Percentiles rank a stretch among this genome's conserved stretches.
Conservation (phyloP, 2,113 vertebrate genomes). For the Phrynosoma blainvillii region DNA sequence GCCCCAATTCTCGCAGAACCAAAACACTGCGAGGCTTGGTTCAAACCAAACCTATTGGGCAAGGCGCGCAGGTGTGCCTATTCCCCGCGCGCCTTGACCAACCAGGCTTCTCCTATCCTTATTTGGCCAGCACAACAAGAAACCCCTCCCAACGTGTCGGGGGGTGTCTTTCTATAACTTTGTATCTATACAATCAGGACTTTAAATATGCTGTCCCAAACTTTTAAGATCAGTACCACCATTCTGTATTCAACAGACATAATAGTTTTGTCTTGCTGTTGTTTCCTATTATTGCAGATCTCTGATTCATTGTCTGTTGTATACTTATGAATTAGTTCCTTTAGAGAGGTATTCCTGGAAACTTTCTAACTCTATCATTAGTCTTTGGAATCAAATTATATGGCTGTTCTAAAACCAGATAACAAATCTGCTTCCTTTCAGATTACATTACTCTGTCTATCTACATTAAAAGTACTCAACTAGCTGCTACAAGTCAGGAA, state of each 20-base stretch:
- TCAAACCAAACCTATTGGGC: too few relatives aligned
- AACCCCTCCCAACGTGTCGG: too few relatives aligned
- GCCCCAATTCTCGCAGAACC: too few relatives aligned
- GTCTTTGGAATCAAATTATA: slow-evolving; percentile 1
- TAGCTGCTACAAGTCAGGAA: background rate
- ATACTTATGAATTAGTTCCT: background rate
- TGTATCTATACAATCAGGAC: background rate
- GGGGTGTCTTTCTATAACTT: too few relatives aligned
- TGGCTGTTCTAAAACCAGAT: slow-evolving; percentile 11
- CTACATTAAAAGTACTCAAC: background rate
- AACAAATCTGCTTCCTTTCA: background rate
- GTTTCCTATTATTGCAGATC: background rate
- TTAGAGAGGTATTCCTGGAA: slow-evolving; percentile 1
- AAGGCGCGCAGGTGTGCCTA: too few relatives aligned
- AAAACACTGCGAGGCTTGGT: too few relatives aligned
- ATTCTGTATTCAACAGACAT: background rate
- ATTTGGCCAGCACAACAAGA: too few relatives aligned
- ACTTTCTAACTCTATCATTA: background rate
- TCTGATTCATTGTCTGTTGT: slow-evolving; percentile 2
- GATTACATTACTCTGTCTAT: background rate
- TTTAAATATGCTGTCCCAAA: background rate
- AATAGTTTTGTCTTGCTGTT: background rate
- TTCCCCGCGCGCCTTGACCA: too few relatives aligned
- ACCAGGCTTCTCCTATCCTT: too few relatives aligned
- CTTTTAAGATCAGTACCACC: background rate